These are phyloP conservation scores for Hepsetus odoe DNA, from an alignment of 2,113 vertebrate species.

Conservation along the genomic window DNA sequence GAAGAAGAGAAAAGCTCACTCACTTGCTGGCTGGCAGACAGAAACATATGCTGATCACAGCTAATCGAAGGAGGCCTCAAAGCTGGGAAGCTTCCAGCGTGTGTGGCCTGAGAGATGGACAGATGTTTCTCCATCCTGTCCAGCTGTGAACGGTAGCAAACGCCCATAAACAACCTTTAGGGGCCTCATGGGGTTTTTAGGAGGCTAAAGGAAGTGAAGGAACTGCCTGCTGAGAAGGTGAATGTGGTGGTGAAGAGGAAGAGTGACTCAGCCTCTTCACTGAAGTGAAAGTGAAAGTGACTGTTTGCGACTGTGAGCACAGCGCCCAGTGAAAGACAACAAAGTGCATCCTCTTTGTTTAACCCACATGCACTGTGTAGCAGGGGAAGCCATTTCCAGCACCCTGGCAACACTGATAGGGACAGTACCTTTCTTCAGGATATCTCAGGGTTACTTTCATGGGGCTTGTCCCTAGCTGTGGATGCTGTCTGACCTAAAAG, in stretches of 20 bases:
- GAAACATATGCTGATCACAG: neutral
- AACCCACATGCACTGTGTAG: no score
- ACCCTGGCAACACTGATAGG: no score
- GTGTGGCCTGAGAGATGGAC: neutral
- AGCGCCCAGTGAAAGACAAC: no score
- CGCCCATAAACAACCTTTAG: neutral
- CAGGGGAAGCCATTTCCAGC: no score
- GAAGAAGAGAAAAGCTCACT: neutral
- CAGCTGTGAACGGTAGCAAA: neutral
- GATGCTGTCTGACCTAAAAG: no score
- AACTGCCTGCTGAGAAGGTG: neutral
- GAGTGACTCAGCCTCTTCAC: no score
- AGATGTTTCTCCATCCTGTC: neutral
- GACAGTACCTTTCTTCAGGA: no score
- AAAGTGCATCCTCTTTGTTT: no score
- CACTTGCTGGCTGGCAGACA: neutral
- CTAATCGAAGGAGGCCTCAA: neutral
- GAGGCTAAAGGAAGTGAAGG: neutral
- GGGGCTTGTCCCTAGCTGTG: no score
- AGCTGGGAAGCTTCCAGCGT: neutral
- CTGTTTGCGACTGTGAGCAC: no score
- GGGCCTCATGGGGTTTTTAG: neutral
- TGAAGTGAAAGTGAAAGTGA: no score
- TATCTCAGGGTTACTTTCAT: no score
- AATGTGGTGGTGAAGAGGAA: neutral